These are phyloP conservation scores for Elmis aenea DNA, from an alignment of 2,888 invertebrate species.

Conservation along the genomic window DNA sequence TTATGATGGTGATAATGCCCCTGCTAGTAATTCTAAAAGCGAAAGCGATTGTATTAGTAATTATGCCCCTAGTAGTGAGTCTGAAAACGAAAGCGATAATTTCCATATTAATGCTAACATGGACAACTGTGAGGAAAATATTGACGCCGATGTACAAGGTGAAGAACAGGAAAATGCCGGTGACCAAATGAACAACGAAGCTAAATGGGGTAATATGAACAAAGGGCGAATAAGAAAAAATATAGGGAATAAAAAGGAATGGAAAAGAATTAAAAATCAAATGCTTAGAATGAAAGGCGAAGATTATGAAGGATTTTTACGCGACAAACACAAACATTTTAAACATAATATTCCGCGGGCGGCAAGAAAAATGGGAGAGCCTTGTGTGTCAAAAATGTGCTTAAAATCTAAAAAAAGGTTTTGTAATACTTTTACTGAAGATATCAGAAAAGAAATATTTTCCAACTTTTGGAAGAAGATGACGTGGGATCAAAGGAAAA, in stretches of 20 bases:
- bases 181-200: no score
- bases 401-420: slow-evolving; percentile 1
- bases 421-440: no score
- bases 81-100: not conserved
- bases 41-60: no score
- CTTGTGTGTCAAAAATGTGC: not conserved
- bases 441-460: not conserved
- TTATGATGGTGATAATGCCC: no score
- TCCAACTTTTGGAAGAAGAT: no score
- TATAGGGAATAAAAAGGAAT: slow-evolving; percentile 1
- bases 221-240: slow-evolving; percentile 1
- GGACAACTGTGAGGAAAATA: not conserved
- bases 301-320: no score
- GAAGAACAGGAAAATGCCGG: slow-evolving; percentile 1
- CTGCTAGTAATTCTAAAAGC: no score
- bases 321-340: slow-evolving; percentile 1
- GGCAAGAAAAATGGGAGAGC: slow-evolving; percentile 1
- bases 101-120: not conserved
- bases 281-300: slow-evolving; percentile 1
- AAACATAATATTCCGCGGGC: not conserved
- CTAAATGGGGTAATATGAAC: slow-evolving; percentile 1
- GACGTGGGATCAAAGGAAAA: slow-evolving; percentile 4
- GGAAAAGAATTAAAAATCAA: slow-evolving; percentile 1
- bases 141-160: not conserved
- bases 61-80: not conserved